A percentile compares a stretch with the other conserved stretches of the same genome.
Conservation (phyloP, 2,797 vertebrate genomes). For the Bucorvus abyssinicus region DNA sequence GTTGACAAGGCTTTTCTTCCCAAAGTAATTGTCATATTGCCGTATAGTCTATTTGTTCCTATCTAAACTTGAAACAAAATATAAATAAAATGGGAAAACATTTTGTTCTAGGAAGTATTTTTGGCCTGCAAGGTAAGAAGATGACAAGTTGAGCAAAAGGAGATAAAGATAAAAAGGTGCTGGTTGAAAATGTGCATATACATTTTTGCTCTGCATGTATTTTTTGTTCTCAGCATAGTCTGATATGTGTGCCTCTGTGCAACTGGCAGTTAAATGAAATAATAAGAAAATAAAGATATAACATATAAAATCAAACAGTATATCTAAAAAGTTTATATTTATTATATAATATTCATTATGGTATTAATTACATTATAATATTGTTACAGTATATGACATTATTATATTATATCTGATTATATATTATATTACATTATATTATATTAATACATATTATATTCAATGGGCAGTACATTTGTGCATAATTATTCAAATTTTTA, state of each 20-base stretch:
- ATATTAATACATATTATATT: background rate
- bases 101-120: background rate
- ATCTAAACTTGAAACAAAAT: background rate
- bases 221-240: background rate
- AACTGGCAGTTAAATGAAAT: background rate
- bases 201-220: background rate
- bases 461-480: background rate
- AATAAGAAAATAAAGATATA: background rate
- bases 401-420: no score
- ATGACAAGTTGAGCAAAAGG: background rate
- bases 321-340: background rate
- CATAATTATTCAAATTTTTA: background rate
- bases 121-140: background rate
- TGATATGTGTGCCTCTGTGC: background rate
- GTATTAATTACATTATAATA: no score
- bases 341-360: no score
- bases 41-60: background rate
- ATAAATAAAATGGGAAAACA: background rate
- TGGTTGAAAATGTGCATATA: rapidly evolving
- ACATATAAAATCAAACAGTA: background rate
- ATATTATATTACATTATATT: no score
- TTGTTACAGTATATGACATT: no score
- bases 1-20: background rate
- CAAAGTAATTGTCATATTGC: background rate
- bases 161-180: background rate